Evolutionary conservation across 2,888 invertebrate genomes (phyloP), one percentile per base, ranked within the genome.

Genomic region (Idaea biselata): DNA sequence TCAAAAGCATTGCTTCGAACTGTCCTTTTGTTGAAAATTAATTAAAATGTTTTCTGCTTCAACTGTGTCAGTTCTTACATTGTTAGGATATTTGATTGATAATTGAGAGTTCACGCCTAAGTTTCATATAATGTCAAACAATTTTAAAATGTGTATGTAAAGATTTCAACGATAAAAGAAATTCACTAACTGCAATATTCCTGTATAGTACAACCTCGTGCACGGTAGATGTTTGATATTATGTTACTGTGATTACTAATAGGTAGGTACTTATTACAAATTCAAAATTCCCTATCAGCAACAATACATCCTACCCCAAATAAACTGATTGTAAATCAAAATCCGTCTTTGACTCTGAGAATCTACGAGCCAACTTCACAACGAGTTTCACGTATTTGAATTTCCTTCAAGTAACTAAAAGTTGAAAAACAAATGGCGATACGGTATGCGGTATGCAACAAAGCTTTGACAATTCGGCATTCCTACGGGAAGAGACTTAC

Each of bases 401-500:
- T 83, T 80, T 73, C 74, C 71, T 73, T 66, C 68, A 73, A 79
- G 82, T 82, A 81, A 79, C 78, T 84, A 80, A 78, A 83, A 82
- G 76, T 83, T 82, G 78, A 84, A 85, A 87, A 88, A 87, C 85
- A 87, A 87, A 86, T 82, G 83, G 79, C 81, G 77, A 77, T 78
- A 79, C 78, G 83, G 82, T 78, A 86, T 85, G 83, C 83, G 75
- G 76, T 76, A 82, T 77, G 80, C 80, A 79, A 82, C 84, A 87
- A 86, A 87, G 86, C 86, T 86, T 87, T 89, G 88, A 86, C 84
- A 82, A 79, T 84, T 73, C 77, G 63, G 72, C 73, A 77, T 77
- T 77, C 79, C 75, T 76, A 62, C 70, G 66, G 70, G 72, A 74
- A 73, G 72, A 61, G 68, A 70, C 72, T 76, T 70, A 72, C 71